Evolutionary conservation across 2,888 invertebrate genomes (phyloP), one percentile per base, ranked within the genome.

Genomic region (Abscondita cerata): DNA sequence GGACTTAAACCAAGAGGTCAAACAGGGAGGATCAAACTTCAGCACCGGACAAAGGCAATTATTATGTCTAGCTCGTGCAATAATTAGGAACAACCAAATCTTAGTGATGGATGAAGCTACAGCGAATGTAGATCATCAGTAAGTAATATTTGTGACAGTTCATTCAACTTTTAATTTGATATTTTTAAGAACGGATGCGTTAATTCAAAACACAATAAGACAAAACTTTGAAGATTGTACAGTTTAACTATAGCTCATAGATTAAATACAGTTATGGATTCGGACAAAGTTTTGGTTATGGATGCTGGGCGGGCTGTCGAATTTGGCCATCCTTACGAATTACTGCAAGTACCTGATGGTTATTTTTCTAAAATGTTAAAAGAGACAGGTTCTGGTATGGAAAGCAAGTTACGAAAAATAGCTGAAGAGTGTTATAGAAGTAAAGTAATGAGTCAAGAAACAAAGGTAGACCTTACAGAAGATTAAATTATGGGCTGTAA

Each of bases 51-150:
- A 96, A 79, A 83, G 93, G 52, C 96, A 96, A 78, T 82, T 96
- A 52, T 83, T 96, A 54, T 96, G 96, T 75, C 81, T 96, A 56
- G 96, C 95, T 9, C 84, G 93, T 68, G 95, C 95, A 0, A 90
- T 96, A 65, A 84, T 96, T 0, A 83, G 90, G 46, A 89, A 90
- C 72, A 91, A 90, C 72, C 89, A 87, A 72, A 86, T 96, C 66
- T 83, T 96, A 1, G 89, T 96, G 16, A 82, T 96, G 65, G 96
- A 96, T 73, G 96, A 96, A 81, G 95, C 95, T 25, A 95, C 95
- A 0, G 94, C 95, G 1, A 95, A 95, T 78, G 93, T 95, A 1
- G 95, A 96, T 80, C 91, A 89, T 62, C 87, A 89, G 91, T 91
- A 82, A 83, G 85, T 79, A 15, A 6, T 36, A n/a, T n/a, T n/a